These are phyloP conservation scores for Pyrgilauda ruficollis DNA, from an alignment of 2,113 vertebrate species.

Conservation along the genomic window DNA sequence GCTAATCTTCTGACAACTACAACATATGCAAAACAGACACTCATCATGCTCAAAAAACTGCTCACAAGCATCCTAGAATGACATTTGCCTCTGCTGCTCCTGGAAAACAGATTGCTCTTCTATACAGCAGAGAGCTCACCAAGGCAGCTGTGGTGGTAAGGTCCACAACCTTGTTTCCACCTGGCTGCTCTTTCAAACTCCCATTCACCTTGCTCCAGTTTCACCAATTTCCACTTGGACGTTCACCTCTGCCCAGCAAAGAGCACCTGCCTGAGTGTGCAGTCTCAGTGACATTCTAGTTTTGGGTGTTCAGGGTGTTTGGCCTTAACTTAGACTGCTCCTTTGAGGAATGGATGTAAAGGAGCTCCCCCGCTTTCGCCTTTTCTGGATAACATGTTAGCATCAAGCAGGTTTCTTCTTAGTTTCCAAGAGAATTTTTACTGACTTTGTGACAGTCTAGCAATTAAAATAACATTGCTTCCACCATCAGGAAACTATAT, in stretches of 20 bases:
- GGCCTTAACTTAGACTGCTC: not conserved
- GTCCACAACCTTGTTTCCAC: not conserved
- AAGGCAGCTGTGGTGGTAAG: not conserved
- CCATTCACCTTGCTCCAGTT: not conserved
- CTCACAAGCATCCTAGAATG: not conserved
- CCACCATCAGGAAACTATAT: not conserved
- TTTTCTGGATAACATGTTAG: not conserved
- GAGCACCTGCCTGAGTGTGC: not conserved
- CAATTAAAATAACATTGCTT: not conserved
- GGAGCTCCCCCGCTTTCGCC: not conserved
- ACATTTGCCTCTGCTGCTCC: not conserved
- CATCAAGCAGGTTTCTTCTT: not conserved
- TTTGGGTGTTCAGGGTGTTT: not conserved
- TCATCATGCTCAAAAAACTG: not conserved
- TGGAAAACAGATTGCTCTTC: not conserved
- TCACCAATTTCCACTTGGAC: not conserved
- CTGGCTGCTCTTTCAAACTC: not conserved
- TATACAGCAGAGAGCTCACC: not conserved
- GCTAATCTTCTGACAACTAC: not conserved
- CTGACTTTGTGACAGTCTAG: not conserved
- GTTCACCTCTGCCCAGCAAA: not conserved
- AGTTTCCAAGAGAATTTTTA: not conserved
- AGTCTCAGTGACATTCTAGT: not conserved
- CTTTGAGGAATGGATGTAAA: not conserved
- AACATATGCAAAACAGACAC: not conserved